These are phyloP conservation scores for Ornithorhynchus anatinus DNA, from an alignment of 2,113 vertebrate species.

Conservation along the genomic window DNA sequence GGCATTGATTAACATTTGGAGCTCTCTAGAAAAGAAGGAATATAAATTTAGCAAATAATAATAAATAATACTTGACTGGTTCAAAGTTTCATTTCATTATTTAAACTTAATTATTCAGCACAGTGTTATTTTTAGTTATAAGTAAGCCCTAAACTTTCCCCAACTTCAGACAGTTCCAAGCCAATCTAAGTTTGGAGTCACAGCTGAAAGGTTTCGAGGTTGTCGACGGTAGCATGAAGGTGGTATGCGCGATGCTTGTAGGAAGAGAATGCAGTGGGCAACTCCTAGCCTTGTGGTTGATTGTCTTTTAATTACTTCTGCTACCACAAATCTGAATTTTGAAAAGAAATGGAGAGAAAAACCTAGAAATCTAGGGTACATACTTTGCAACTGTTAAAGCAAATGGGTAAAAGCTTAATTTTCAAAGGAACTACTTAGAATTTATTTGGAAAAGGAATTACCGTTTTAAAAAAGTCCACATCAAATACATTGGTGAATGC, in stretches of 20 bases:
- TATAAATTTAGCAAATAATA: neutral
- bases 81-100: neutral
- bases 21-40: conserved; percentile 13
- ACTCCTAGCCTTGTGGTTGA: too few species aligned
- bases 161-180: too few species aligned
- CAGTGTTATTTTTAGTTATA: too few species aligned
- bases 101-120: neutral
- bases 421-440: conserved; percentile 13
- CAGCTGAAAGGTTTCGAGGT: too few species aligned
- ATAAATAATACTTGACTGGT: conserved; percentile 4
- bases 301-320: neutral
- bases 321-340: neutral
- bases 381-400: neutral
- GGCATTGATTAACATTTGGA: neutral
- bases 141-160: too few species aligned
- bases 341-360: neutral
- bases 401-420: neutral
- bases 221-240: too few species aligned
- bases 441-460: neutral
- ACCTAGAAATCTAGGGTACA: neutral
- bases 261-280: too few species aligned
- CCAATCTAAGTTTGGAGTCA: too few species aligned
- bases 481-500: neutral
- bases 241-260: too few species aligned
- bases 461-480: neutral